Evolutionary conservation across 2,113 vertebrate genomes (phyloP).

Genomic region (Greenwoodochromis staneri): DNA sequence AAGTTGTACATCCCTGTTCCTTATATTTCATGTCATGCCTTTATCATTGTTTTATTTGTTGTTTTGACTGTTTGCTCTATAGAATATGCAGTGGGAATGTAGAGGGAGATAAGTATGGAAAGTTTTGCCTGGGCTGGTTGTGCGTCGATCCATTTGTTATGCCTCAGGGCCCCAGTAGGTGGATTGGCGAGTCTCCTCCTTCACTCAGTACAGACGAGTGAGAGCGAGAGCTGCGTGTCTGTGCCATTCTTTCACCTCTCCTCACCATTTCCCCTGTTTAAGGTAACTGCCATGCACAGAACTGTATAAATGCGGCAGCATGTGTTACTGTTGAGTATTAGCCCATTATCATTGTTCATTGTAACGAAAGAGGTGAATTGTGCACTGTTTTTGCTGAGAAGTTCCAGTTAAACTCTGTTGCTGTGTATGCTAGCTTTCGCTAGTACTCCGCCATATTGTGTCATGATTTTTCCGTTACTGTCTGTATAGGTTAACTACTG

Average conservation of each 20-base stretch:
- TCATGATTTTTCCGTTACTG: not conserved
- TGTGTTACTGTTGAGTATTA: not conserved
- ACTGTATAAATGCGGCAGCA: not conserved
- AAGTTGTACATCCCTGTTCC: not conserved
- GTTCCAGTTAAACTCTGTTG: not conserved
- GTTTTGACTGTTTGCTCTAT: not conserved
- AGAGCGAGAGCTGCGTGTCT: not conserved
- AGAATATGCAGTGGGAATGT: not conserved
- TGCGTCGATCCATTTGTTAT: not conserved
- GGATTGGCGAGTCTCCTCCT: not conserved
- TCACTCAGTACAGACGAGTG: not conserved
- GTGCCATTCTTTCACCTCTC: not conserved
- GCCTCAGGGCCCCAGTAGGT: fast-evolving
- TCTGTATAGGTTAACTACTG: not conserved
- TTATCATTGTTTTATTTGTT: not conserved
- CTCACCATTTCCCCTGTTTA: not conserved
- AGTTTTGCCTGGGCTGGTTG: fast-evolving
- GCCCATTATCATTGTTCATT: not conserved
- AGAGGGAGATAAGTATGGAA: not conserved
- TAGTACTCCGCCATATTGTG: not conserved
- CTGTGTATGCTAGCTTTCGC: not conserved
- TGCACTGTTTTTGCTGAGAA: not conserved
- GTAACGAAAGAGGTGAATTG: not conserved
- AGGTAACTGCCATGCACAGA: not conserved
- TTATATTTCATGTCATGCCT: not conserved